Evolutionary conservation across 2,113 vertebrate genomes (phyloP), one percentile per base, ranked within the genome.

Genomic region (Apteryx owenii): DNA sequence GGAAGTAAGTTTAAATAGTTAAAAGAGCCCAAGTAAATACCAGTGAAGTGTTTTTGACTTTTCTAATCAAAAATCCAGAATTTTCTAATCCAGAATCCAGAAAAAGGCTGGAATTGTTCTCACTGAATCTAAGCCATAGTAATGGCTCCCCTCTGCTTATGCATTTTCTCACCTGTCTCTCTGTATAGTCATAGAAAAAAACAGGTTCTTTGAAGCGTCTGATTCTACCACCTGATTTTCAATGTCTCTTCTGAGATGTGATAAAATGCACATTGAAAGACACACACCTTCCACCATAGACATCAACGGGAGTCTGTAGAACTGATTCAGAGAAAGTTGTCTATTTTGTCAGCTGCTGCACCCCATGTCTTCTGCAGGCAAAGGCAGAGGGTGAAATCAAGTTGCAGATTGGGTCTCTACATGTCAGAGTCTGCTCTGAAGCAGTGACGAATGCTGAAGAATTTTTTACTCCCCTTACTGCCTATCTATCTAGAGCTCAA

Each of bases 211-310:
- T 50, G 26, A 10, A 31, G 28, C 22, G 5, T 21, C 51, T 25
- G 11, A 26, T 51, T 72, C 40, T 88, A 51, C 22, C 7, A 1
- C 19, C 46, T 38, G 19, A 28, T 10, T 66, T 54, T 3, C 26
- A 38, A 31, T 1, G 6, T 33, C 64, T 40, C 9, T 25, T 54
- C 64, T 25, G 58, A 56, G 20, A 8, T 28, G 40, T 3, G 0
- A 7, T 22, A 12, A 53, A n/a, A n/a, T 2, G 2, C 2, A 26
- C 44, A 4, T 3, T 10, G 36, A 28, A 31, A 10, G 54, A 25
- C 8, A 18, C 46, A 25, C 8, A 1, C 31, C 28, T 68, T 6
- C 60, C 69, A 33, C 33, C 60, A 23, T 25, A 26, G 61, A 25
- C 61, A 42, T 25, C 50, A 22, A 42, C 44, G 18, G 26, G n/a